Evolutionary conservation across 2,797 vertebrate genomes (phyloP), one percentile per base, ranked within the genome.

Genomic region (Esox lucius): DNA sequence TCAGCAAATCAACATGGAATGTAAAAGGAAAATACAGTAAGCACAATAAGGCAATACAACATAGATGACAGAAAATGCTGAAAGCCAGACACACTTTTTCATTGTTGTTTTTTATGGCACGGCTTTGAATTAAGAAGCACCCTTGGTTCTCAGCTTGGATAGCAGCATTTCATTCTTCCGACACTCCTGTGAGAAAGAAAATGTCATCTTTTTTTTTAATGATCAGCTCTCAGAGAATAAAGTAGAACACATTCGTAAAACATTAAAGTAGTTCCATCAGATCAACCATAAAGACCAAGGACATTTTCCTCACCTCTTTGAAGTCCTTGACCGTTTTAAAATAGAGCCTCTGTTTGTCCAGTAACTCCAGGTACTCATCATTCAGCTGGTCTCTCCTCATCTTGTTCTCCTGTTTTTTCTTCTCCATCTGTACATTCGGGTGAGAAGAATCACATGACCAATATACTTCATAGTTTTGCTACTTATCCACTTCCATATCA

Each of bases 301-400:
- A 22, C 67, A 1, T 42, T 46, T 13, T 4, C 22, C 5, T 48
- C n/a, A 99, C 98, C 97, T 99, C 98, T 88, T 98, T 99, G 85
- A 99, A 99, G 86, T 99, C 98, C 88, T 99, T 99, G 78, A 99
- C 96, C 0, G 97, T 99, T 91, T 99, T 99, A 83, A 99, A 99
- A 87, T 99, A 99, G 0, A 99, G 95, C 71, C 98, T 93, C 88
- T 98, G 97, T 87, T 98, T 97, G 82, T 99, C 97, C 19, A 99
- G 93, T 81, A 99, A 91, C 81, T 98, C 98, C 77, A 99, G 91
- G 80, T 99, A 97, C 79, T 99, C 96, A 62, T 99, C 97, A 0
- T 98, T 99, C 87, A 99, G 79, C 84, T 99, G 97, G 82, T 99
- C 98, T 84, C 98, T 92, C 80, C 96, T 92, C 98, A 99, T 99